Base-by-base conservation (phyloP, 2,113 vertebrate species). In the Dascyllus trimaculatus region DNA sequence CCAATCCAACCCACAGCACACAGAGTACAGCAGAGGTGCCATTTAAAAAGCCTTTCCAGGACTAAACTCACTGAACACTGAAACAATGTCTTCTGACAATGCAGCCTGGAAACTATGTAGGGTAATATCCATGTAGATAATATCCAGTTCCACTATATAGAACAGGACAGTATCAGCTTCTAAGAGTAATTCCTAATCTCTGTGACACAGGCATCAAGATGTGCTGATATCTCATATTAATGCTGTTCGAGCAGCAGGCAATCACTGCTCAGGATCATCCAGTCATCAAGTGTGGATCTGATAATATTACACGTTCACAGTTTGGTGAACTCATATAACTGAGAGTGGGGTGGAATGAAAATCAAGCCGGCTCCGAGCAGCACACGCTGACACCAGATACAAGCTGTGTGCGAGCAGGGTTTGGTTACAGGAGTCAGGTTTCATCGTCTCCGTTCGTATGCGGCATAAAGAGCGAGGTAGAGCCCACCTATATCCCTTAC, bases 191-290 rank as follows among this genome's bases (percentile, higher is more conserved):
- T 32, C 45, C 51, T 71, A 5, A 53, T 4, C 10, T 4, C 10
- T 53, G 22, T 62, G 43, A n/a, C 7, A 7, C 15, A 58, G 40
- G 6, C 11, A 65, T 70, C 22, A 61, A 52, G 56, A 49, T 70
- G 45, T 29, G 0, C n/a, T 64, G 15, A 48, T 51, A 8, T 60
- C 35, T 40, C 1, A 22, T 29, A 3, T 53, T n/a, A 54, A 32
- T 61, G 15, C 40, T 59, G 51, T 73, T 4, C 15, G 61, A 58
- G 15, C 6, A 71, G 75, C 22, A 21, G 54, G 22, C 56, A 93
- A 93, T 93, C 93, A 89, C 85, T 83, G 85, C 85, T 65, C 29
- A 4, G 58, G 71, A 85, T 76, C 75, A 78, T 75, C 52, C 62
- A 63, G 26, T 72, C 65, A 81, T 85, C 64, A 29, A 62, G 43